Evolutionary conservation across 35 echinoderm and acorn worm genomes (phyloP).

Genomic region (Apostichopus parvimensis): DNA sequence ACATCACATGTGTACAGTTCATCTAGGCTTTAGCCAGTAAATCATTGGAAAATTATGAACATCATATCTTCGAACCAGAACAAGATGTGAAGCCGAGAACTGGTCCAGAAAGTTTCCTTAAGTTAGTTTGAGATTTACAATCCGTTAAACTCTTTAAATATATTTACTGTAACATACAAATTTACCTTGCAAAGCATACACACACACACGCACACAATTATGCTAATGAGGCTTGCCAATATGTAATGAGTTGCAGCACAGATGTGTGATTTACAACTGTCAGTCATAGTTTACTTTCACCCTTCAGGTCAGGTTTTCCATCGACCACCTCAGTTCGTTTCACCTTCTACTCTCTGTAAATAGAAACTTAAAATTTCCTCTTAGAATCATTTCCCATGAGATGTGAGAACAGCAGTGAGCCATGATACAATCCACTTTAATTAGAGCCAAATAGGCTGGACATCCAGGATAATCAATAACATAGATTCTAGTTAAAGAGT

Average conservation of each 20-base stretch:
- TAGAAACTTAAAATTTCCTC: not conserved
- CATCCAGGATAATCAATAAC: not conserved
- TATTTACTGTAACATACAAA: no score
- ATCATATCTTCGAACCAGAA: no score
- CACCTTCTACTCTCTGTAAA: not conserved
- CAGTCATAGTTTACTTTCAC: not conserved
- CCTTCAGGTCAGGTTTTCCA: not conserved
- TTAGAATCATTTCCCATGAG: not conserved
- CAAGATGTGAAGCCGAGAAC: no score
- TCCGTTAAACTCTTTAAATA: no score
- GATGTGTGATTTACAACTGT: not conserved
- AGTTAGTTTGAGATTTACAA: no score
- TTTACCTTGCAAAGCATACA: no score
- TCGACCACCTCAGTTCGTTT: not conserved
- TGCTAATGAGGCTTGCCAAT: not conserved
- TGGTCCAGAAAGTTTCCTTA: no score
- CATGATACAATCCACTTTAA: not conserved
- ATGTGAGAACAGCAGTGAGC: not conserved
- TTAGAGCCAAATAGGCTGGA: not conserved
- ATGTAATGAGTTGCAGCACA: not conserved
- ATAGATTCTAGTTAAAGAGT: not conserved
- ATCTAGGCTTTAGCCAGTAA: no score
- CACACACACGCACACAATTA: not conserved
- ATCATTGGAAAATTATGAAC: no score
- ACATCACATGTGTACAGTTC: no score